Conservation (phyloP, 2,797 vertebrate species). For the Myripristis murdjan region DNA sequence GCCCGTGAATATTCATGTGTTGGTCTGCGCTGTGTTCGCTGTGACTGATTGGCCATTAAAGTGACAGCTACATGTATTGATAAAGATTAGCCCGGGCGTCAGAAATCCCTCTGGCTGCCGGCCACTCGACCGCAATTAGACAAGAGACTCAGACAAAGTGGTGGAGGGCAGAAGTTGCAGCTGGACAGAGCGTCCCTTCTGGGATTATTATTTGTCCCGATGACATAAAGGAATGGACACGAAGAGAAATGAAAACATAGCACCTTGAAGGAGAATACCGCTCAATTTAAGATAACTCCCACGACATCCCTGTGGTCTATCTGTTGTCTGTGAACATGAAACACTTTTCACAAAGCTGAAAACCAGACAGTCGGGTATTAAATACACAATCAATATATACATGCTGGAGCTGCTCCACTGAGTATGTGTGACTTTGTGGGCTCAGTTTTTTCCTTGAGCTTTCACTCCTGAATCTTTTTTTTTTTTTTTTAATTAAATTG, state of each 20-base stretch:
- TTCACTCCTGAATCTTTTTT: slow-evolving; percentile 11
- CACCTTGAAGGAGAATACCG: slow-evolving; percentile 1
- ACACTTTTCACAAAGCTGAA: background rate
- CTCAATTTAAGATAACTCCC: background rate
- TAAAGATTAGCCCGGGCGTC: slow-evolving; percentile 68
- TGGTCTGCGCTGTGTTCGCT: slow-evolving; percentile 50
- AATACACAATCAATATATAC: slow-evolving; percentile 4
- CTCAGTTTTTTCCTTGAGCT: slow-evolving; percentile 19
- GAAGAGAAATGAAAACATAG: background rate
- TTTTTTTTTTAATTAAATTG: slow-evolving; percentile 16
- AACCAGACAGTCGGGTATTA: slow-evolving; percentile 1
- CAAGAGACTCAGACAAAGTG: slow-evolving; percentile 30
- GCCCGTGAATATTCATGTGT: slow-evolving; percentile 62
- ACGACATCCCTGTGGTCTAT: background rate
- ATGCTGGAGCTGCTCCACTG: background rate
- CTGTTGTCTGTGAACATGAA: slow-evolving; percentile 2
- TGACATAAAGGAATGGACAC: slow-evolving; percentile 14
- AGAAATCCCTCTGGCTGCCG: slow-evolving; percentile 44
- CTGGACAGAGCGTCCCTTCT: slow-evolving; percentile 15
- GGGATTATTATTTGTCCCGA: slow-evolving; percentile 23
- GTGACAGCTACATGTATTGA: slow-evolving; percentile 72
- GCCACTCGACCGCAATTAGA: slow-evolving; percentile 58
- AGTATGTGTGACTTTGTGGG: background rate
- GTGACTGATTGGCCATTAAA: slow-evolving; percentile 75
- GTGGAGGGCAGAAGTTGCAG: slow-evolving; percentile 22